A percentile compares a stretch with the other conserved stretches of the same genome.
These are phyloP conservation scores for Chrysina gloriosa DNA, from an alignment of 2,888 invertebrate genomes.

Conservation along the genomic window DNA sequence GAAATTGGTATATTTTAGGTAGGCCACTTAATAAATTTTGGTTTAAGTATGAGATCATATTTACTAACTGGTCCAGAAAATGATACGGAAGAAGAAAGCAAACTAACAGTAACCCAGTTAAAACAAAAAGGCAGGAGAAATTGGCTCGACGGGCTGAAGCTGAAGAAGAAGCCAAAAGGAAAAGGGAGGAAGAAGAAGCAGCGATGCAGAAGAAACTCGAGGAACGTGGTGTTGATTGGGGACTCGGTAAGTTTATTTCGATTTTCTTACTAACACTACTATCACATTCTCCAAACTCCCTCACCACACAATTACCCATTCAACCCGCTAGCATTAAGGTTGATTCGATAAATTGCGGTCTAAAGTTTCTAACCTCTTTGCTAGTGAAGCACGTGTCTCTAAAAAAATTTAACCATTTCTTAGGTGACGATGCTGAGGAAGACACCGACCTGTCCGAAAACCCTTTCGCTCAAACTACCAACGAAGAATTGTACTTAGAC, in stretches of 20 bases:
- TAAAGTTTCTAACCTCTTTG: too few relatives aligned
- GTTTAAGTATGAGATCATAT: constrained; percentile 85
- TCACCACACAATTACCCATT: too few relatives aligned
- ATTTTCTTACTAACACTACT: not conserved
- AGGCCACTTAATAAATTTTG: constrained; percentile 93
- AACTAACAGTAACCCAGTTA: constrained; percentile 81
- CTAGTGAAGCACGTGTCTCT: too few relatives aligned
- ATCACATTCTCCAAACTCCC: not conserved
- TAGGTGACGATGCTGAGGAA: constrained; percentile 88
- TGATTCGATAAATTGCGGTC: too few relatives aligned
- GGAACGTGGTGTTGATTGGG: constrained; percentile 90
- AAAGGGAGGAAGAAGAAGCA: constrained; percentile 67
- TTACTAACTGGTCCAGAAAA: constrained; percentile 87
- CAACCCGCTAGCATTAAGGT: too few relatives aligned
- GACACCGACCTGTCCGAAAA: constrained; percentile 85
- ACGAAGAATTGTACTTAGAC: constrained; percentile 90
- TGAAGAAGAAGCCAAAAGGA: constrained; percentile 65
- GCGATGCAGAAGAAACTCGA: constrained; percentile 68
- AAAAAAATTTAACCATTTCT: too few relatives aligned
- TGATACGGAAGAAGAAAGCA: constrained; percentile 89
- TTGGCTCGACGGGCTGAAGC: constrained; percentile 61
- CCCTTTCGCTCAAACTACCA: constrained; percentile 82
- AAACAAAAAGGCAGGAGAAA: constrained; percentile 67
- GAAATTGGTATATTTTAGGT: constrained; percentile 66
- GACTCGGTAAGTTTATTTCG: constrained; percentile 75